Evolutionary conservation across 37 sponge, comb jelly and placozoan species (phyloP), one percentile per base, ranked within the genome.

Genomic region (Trichoplax adhaerens): DNA sequence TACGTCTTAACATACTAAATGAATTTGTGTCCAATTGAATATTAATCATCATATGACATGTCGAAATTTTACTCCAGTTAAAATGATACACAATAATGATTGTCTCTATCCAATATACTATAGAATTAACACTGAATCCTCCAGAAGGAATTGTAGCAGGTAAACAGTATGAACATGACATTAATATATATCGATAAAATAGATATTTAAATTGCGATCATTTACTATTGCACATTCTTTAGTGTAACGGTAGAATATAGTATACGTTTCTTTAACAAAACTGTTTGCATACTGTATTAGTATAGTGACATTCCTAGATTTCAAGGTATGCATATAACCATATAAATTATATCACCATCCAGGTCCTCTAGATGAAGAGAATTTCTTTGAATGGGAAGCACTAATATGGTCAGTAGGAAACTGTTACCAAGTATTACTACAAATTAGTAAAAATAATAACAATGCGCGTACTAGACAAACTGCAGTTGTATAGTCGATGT

Each of bases 381-480:
- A 98, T 70, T 89, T 98, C 86, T 93, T 98, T 72, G 99, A 98
- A 77, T 98, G 99, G 99, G 99, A 98, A 68, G 87, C 85, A 12
- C 79, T 84, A 1, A 93, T 98, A 48, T 77, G 81, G 95, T 89
- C 67, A 53, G 29, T 29, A 29, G 29, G 29, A 29, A 29, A 29
- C 29, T 29, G 29, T 29, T 29, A 29, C 29, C 29, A 29, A 29
- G 29, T 0, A 29, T 29, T 29, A 29, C 29, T 29, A 29, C 29
- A 29, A 29, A 29, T 29, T 29, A 29, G 29, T 29, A 29, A 29
- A 29, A 29, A 29, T 29, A 29, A 29, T 29, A 29, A 29, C 29
- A 29, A 29, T 29, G 29, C 29, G 29, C 29, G 29, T 29, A 29
- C 29, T 29, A 29, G 29, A 29, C 29, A 29, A 29, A 29, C 29